Evolutionary conservation across 2,888 invertebrate genomes (phyloP).

Genomic region (Colostygia pectinataria): DNA sequence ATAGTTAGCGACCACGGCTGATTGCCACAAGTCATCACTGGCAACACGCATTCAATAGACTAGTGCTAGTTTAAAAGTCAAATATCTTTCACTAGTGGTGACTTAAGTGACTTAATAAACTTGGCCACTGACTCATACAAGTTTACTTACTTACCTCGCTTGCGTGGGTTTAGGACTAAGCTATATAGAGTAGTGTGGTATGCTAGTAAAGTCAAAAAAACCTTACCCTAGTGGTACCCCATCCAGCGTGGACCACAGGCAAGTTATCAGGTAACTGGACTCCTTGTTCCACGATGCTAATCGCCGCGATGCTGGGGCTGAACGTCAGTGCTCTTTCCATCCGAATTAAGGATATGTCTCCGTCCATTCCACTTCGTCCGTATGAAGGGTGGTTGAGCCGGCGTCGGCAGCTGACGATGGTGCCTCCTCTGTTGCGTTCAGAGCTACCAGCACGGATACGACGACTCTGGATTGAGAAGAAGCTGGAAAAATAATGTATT

Average conservation of each 20-base stretch:
- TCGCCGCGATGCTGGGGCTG: conserved; percentile 9
- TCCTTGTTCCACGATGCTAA: conserved; percentile 25
- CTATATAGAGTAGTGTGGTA: too few relatives aligned
- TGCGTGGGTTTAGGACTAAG: too few relatives aligned
- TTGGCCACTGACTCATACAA: too few relatives aligned
- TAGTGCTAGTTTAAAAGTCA: too few relatives aligned
- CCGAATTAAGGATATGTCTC: conserved; percentile 52
- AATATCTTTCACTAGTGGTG: too few relatives aligned
- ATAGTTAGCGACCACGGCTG: too few relatives aligned
- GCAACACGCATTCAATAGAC: too few relatives aligned
- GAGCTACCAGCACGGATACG: conserved; percentile 43
- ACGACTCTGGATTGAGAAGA: conserved; percentile 4
- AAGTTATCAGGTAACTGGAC: conserved; percentile 21
- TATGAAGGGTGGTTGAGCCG: conserved; percentile 41
- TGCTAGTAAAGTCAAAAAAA: conserved; percentile 31
- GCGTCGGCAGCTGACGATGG: neutral
- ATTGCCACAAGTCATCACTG: too few relatives aligned
- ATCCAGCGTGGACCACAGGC: conserved; percentile 35
- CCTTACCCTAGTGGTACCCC: conserved; percentile 30
- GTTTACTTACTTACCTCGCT: too few relatives aligned
- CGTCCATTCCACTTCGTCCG: conserved; percentile 27
- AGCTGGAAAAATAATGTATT: neutral
- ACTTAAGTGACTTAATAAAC: too few relatives aligned
- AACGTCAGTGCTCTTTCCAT: conserved; percentile 29
- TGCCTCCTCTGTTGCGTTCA: conserved; percentile 28